Conservation (phyloP, 2,888 invertebrate genomes). For the Icerya purchasi region DNA sequence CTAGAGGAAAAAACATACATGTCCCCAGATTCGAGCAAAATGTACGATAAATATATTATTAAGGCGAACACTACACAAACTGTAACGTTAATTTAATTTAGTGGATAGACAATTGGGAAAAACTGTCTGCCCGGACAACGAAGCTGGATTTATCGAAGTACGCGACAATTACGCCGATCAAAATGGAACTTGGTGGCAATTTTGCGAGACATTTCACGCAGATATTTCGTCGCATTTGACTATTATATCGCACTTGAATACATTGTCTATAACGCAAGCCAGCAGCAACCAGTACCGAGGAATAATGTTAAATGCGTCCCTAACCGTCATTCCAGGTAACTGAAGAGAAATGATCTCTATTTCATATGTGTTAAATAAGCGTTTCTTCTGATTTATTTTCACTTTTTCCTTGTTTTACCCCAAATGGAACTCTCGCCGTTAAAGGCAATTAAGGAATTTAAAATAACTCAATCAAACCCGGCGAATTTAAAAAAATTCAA, state of each 20-base stretch:
- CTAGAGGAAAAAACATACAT: too few relatives aligned
- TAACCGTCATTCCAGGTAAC: slow-evolving; percentile 10
- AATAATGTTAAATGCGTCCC: slow-evolving; percentile 6
- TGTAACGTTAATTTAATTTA: not conserved
- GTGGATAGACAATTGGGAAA: slow-evolving; percentile 13
- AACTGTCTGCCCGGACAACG: slow-evolving; percentile 12
- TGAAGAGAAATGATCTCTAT: not conserved
- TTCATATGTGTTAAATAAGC: not conserved
- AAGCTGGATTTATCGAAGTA: slow-evolving; percentile 33
- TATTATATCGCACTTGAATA: slow-evolving; percentile 45
- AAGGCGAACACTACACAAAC: too few relatives aligned
- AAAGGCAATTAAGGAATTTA: too few relatives aligned
- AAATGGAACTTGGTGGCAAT: slow-evolving; percentile 45
- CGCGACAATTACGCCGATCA: slow-evolving; percentile 42
- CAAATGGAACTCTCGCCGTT: too few relatives aligned
- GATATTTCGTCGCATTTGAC: slow-evolving; percentile 28
- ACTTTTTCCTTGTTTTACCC: too few relatives aligned
- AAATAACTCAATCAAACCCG: too few relatives aligned
- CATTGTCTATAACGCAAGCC: slow-evolving; percentile 27
- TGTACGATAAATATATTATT: too few relatives aligned
- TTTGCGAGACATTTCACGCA: slow-evolving; percentile 30
- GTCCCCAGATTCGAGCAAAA: too few relatives aligned
- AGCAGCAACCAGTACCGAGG: slow-evolving; percentile 4
- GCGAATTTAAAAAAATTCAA: too few relatives aligned
- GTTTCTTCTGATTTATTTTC: too few relatives aligned